Conservation (phyloP, 2,113 vertebrate genomes). For the Oncorhynchus nerka region DNA sequence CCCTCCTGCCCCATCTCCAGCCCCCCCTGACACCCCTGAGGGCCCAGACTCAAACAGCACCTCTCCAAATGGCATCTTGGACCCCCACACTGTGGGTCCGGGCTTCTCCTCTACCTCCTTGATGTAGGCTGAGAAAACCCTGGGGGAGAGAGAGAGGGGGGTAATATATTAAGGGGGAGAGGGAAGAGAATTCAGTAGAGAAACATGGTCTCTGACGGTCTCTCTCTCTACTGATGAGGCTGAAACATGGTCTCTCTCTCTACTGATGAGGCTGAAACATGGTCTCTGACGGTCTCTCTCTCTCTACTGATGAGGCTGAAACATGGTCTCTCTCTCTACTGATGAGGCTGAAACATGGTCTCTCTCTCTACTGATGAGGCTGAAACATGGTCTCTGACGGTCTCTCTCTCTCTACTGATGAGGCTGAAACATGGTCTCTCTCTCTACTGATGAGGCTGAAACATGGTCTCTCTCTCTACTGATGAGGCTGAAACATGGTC, state of each 20-base stretch:
- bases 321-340: no score
- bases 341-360: no score
- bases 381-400: no score
- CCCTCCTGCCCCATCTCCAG: slow-evolving; percentile 74
- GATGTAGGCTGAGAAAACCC: slow-evolving; percentile 99
- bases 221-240: fast-evolving
- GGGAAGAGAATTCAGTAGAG: slow-evolving; percentile 39
- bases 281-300: neutral
- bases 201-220: neutral
- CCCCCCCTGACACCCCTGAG: slow-evolving; percentile 86
- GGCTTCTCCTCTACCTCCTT: slow-evolving; percentile 99
- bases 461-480: no score
- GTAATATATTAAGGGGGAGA: no score
- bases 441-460: no score
- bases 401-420: no score
- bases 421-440: no score
- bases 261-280: no score
- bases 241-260: fast-evolving
- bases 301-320: no score
- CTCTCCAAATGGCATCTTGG: slow-evolving; percentile 98
- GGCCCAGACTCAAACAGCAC: slow-evolving; percentile 95
- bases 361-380: no score
- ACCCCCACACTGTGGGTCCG: slow-evolving; percentile 95
- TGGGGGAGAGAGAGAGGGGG: slow-evolving; percentile 48
- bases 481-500: no score